Evolutionary conservation across 2,113 vertebrate genomes (phyloP).

Genomic region (Pseudorhombus dupliciocellatus): DNA sequence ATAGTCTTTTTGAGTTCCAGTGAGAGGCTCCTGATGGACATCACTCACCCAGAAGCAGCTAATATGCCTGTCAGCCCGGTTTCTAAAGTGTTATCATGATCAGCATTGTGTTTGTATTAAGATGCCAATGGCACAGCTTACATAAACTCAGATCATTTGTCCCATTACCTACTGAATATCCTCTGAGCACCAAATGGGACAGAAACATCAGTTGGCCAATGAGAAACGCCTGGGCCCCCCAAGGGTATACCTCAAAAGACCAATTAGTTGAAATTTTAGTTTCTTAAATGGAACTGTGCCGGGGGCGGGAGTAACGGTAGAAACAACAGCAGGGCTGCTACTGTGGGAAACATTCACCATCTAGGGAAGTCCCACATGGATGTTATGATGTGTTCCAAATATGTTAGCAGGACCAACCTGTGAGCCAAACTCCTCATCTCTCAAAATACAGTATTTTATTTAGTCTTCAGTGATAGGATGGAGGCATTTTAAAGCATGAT

Average conservation of each 20-base stretch:
- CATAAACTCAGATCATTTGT: constrained; percentile 8
- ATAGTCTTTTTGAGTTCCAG: not conserved
- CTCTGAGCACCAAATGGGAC: not conserved
- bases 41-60: constrained; percentile 6
- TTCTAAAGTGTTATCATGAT: no score
- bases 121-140: constrained; percentile 1
- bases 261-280: constrained; percentile 32
- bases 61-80: not conserved
- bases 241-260: constrained; percentile 24
- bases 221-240: constrained; percentile 1
- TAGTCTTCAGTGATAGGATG: not conserved
- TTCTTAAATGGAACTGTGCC: constrained; percentile 1
- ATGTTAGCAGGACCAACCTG: constrained; percentile 31
- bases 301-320: not conserved
- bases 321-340: constrained; percentile 24
- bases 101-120: not conserved
- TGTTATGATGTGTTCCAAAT: constrained; percentile 30
- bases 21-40: not conserved
- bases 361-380: constrained; percentile 48
- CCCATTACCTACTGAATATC: not conserved
- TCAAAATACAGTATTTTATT: not conserved
- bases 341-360: constrained; percentile 52
- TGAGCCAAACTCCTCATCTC: constrained; percentile 2
- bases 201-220: constrained; percentile 24
- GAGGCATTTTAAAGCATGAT: not conserved